Evolutionary conservation across 2,888 invertebrate species (phyloP), one percentile per base, ranked within the genome.

Genomic region (Muscina levida): DNA sequence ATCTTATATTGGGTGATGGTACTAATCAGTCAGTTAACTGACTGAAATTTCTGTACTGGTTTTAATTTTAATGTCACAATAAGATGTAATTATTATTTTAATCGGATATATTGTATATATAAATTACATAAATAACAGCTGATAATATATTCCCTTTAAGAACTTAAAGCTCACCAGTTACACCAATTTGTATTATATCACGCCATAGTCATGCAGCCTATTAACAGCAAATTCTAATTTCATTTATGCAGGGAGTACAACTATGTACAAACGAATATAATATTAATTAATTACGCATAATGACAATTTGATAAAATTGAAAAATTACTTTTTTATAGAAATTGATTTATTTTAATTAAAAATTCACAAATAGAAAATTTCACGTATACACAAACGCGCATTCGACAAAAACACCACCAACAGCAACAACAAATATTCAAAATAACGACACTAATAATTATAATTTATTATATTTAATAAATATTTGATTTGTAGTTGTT

Each of bases 311-410:
- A 87, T 87, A 83, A 87, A 87, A 87, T 85, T 87, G 87, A 87
- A 87, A 87, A 88, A 87, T 87, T 87, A 86, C 86, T 85, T 85
- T 87, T 87, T 86, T 74, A 86, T 85, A 85, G 83, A 85, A 87
- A 87, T 88, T 87, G 88, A 88, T 87, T 87, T 87, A 87, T 87
- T 87, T 87, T 87, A 87, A 87, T 87, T 88, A 88, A 86, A 87
- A 87, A 87, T 87, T 85, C 85, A 78, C 72, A 76, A 76, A 82
- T 72, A 75, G 81, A 76, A 81, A 66, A 46, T 13, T 42, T 37
- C 19, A 39, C 19, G 15, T 39, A 39, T 39, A 17, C 59, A 39
- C 31, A n/a, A n/a, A 62, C 42, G 2, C 22, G 2, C 31, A 31
- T 31, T 31, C 24, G 24, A 1, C 17, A 15, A 15, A 13, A 31